These are phyloP conservation scores for Parauchenoglanis punctatus DNA, from an alignment of 2,797 vertebrate species.

Conservation along the genomic window DNA sequence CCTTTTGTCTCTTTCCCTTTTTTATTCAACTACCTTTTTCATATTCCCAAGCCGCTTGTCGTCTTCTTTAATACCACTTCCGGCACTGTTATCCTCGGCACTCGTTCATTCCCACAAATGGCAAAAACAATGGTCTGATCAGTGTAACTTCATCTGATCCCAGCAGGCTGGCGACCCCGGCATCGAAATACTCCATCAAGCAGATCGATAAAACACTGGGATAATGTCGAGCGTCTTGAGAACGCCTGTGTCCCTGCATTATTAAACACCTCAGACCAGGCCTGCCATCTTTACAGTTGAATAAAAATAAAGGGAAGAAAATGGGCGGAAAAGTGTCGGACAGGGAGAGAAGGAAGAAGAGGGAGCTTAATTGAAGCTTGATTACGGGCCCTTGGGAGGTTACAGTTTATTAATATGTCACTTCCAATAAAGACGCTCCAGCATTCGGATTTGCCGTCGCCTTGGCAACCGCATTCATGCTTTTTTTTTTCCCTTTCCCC, in stretches of 20 bases:
- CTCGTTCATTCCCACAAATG: not conserved
- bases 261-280: constrained; percentile 54
- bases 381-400: constrained; percentile 70
- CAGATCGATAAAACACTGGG: constrained; percentile 53
- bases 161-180: constrained; percentile 4
- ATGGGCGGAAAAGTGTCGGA: not conserved
- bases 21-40: constrained; percentile 10
- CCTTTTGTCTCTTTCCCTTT: constrained; percentile 35
- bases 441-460: constrained; percentile 69
- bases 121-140: not conserved
- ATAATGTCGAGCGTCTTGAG: constrained; percentile 45
- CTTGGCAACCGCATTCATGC: constrained; percentile 72
- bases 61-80: not conserved
- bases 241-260: constrained; percentile 45
- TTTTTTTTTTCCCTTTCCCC: constrained; percentile 1
- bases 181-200: constrained; percentile 54
- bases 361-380: constrained; percentile 73
- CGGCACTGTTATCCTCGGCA: not conserved
- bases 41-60: not conserved
- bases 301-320: constrained; percentile 23
- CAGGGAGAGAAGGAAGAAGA: constrained; percentile 41
- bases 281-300: not conserved
- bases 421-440: constrained; percentile 72
- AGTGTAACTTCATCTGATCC: constrained; percentile 12
- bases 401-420: constrained; percentile 80